Evolutionary conservation across 2,888 invertebrate species (phyloP), one percentile per base, ranked within the genome.

Genomic region (Xanthia icteritia): DNA sequence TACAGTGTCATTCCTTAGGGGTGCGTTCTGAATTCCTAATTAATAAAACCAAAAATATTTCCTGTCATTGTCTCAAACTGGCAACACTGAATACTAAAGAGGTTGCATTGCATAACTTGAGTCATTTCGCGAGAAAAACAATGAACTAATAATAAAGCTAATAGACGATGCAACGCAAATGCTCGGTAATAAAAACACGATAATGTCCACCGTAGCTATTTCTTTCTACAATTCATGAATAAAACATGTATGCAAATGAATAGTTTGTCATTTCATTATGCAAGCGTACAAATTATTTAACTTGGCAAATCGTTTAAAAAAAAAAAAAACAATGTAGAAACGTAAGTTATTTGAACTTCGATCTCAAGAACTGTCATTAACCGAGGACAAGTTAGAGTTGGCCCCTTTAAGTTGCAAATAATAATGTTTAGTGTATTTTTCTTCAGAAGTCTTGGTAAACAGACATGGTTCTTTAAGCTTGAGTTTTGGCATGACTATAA

Each of bases 271-370:
- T 86, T 86, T 61, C 42, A 77, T 86, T 86, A 83, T 81, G 82
- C 82, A 80, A 81, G 82, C 79, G 79, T 88, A 85, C 80, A 83
- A 85, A 89, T 89, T 81, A 88, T 82, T 84, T 84, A 76, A 76
- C 77, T 76, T 78, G 71, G 60, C 77, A 69, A 82, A 81, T 81
- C 77, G 71, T n/a, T n/a, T n/a, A n/a, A 3, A n/a, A n/a, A 74
- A 74, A 64, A 72, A 89, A 27, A 61, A 70, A 39, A 17, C 54
- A 15, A 5, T 36, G 5, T 51, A 27, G 3, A n/a, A n/a, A n/a
- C n/a, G n/a, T n/a, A n/a, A n/a, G 17, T 5, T 23, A 63, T 65
- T 69, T 72, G 71, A 67, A 73, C 27, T 60, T 58, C 8, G 48
- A 69, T 27, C 36, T 77, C 15, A 61, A 45, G 76, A 31, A 31